Evolutionary conservation across 2,113 vertebrate genomes (phyloP), one percentile per base, ranked within the genome.

Genomic region (Chaetodon auriga): DNA sequence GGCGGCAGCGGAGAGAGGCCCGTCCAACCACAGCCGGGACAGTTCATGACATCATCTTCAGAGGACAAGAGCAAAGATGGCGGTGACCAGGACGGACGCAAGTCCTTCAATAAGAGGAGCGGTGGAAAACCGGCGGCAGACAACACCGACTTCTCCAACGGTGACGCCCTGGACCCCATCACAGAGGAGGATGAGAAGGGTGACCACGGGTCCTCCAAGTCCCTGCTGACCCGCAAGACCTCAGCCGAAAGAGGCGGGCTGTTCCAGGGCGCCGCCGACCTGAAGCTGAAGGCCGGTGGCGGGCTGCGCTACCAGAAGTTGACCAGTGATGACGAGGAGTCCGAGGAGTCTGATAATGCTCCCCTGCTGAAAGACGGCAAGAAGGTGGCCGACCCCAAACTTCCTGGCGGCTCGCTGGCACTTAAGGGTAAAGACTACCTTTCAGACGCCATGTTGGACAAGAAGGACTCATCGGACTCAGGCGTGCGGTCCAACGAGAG

Each of bases 381-480:
- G 88, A 96, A 95, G 75, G 76, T 57, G 60, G 80, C 74, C 0
- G 97, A 97, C 16, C 60, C 88, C 35, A 97, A 95, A 73, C 91
- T 91, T 1, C 90, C 95, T 12, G 90, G 49, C 70, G 96, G 92
- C 92, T 95, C 93, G 73, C 94, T 98, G 88, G 95, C 96, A 4
- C 87, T 93, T 68, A 99, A 98, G 91, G 97, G 97, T 49, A 98
- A 98, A 65, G 97, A 99, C 65, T 98, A 97, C 82, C 91, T 98
- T 66, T 97, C 97, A 0, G 98, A 99, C 21, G 96, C 96, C 68
- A 97, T 96, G 84, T 90, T 98, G 74, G 97, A 99, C 92, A 99
- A 99, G 91, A 99, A 99, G 89, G 98, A 99, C 92, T 99, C 98
- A 0, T 99, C 98, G 0, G 98, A 99, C 54, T 99, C 98, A 0